Evolutionary conservation across 2,888 invertebrate species (phyloP).

Genomic region (Drosophila colorata): DNA sequence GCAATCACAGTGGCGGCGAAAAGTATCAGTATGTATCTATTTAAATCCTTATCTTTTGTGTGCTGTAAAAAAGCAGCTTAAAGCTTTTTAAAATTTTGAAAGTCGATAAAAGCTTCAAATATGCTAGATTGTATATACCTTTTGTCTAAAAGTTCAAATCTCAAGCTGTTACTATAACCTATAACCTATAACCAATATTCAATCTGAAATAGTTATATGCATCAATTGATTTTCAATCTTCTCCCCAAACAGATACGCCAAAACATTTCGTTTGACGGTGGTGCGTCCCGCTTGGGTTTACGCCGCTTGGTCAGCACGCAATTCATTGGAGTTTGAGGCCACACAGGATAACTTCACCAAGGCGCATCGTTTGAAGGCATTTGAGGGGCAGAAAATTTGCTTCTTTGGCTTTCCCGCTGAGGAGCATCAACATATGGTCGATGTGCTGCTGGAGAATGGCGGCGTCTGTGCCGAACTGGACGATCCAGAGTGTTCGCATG

Average conservation of each 20-base stretch:
- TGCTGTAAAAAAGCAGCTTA: too few species aligned
- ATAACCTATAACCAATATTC: too few species aligned
- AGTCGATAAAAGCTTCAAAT: too few species aligned
- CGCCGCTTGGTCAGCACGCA: slow-evolving; percentile 93
- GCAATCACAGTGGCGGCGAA: slow-evolving; percentile 94
- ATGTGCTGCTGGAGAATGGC: slow-evolving; percentile 94
- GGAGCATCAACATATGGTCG: slow-evolving; percentile 96
- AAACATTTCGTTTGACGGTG: slow-evolving; percentile 94
- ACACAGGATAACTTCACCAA: slow-evolving; percentile 89
- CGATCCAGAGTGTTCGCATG: slow-evolving; percentile 95
- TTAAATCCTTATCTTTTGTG: too few species aligned
- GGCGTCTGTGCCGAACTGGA: slow-evolving; percentile 91
- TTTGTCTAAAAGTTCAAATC: too few species aligned
- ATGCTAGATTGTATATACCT: too few species aligned
- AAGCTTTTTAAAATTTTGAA: too few species aligned
- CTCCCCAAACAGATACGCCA: slow-evolving; percentile 89
- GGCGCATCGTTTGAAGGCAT: slow-evolving; percentile 93
- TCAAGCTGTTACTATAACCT: too few species aligned
- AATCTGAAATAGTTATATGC: too few species aligned
- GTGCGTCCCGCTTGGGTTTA: slow-evolving; percentile 95
- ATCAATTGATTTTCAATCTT: neutral
- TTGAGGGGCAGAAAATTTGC: slow-evolving; percentile 94
- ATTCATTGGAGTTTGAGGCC: slow-evolving; percentile 89
- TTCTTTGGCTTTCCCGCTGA: slow-evolving; percentile 96
- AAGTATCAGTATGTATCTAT: slow-evolving; percentile 90